phyloP scores from a whole-genome alignment of 2,113 vertebrate species.

The Archocentrus centrarchus region DNA sequence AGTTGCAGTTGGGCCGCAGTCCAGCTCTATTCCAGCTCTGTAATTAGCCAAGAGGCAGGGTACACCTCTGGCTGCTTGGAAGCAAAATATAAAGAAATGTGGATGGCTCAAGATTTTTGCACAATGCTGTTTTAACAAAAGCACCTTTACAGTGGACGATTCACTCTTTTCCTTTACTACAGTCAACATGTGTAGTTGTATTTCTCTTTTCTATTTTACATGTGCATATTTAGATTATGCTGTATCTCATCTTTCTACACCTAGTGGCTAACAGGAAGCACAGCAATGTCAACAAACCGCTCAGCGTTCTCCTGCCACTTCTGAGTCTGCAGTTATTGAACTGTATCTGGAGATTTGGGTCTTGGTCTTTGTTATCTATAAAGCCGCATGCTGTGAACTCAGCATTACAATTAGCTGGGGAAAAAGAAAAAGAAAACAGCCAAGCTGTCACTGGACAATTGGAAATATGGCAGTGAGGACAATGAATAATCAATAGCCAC shows the following conservation, averaged over 20 bases:
- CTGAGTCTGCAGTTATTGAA: constrained; percentile 9
- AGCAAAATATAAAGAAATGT: not conserved
- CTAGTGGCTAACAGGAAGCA: not conserved
- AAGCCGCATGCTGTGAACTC: constrained; percentile 43
- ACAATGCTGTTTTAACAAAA: not conserved
- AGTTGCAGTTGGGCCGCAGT: no score
- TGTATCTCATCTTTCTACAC: not conserved
- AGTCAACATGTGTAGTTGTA: not conserved
- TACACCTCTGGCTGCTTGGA: not conserved
- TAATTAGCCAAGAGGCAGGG: no score
- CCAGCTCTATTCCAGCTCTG: no score
- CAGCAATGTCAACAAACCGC: not conserved
- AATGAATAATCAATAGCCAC: constrained; percentile 33
- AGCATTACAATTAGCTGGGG: constrained; percentile 13
- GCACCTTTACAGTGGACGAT: not conserved
- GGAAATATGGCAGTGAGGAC: constrained; percentile 21
- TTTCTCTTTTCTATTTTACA: not conserved
- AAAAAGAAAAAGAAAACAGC: not conserved
- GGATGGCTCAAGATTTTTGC: not conserved
- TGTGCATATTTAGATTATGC: no score
- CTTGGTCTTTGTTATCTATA: constrained; percentile 36
- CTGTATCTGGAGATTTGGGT: constrained; percentile 23
- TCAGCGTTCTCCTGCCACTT: not conserved
- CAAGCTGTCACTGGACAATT: constrained; percentile 14
- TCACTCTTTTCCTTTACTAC: not conserved